phyloP scores from a whole-genome alignment of 1,140 invertebrate genomes.

The Tetraneura akinire region DNA sequence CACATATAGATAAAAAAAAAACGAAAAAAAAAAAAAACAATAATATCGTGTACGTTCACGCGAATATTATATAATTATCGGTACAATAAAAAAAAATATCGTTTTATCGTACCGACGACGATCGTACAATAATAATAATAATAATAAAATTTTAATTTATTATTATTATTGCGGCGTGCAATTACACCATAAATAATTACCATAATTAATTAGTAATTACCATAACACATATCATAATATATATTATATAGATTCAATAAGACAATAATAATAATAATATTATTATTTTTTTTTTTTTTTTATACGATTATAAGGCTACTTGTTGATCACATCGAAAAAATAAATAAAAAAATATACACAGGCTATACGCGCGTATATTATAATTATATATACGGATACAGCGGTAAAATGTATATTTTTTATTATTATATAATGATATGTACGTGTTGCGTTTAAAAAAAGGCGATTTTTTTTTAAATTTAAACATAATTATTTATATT shows the following conservation, averaged over 20 bases:
- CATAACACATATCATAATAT: neutral
- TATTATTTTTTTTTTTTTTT: too few species aligned
- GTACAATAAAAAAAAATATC: too few species aligned
- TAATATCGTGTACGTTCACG: neutral
- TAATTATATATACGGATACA: too few species aligned
- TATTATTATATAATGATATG: conserved; percentile 35
- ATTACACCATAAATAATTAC: conserved; percentile 12
- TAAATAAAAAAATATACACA: conserved; percentile 25
- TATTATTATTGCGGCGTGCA: too few species aligned
- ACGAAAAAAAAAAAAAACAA: neutral
- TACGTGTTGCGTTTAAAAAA: conserved; percentile 44
- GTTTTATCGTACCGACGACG: too few species aligned
- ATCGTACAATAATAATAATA: too few species aligned
- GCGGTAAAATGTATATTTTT: conserved; percentile 30
- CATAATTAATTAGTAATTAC: neutral
- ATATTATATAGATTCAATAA: too few species aligned
- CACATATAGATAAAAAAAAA: conserved; percentile 31
- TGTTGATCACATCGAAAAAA: conserved; percentile 48
- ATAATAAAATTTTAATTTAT: too few species aligned
- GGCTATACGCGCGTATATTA: too few species aligned
- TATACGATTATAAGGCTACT: conserved; percentile 46
- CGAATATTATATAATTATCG: too few species aligned
- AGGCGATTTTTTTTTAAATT: conserved; percentile 30
- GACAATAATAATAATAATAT: too few species aligned
- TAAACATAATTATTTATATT: too few species aligned